Percentiles rank a stretch among this genome's conserved stretches.
These are phyloP conservation scores for Tragelaphus strepsiceros DNA, from an alignment of 2,113 vertebrate species.

Conservation along the genomic window DNA sequence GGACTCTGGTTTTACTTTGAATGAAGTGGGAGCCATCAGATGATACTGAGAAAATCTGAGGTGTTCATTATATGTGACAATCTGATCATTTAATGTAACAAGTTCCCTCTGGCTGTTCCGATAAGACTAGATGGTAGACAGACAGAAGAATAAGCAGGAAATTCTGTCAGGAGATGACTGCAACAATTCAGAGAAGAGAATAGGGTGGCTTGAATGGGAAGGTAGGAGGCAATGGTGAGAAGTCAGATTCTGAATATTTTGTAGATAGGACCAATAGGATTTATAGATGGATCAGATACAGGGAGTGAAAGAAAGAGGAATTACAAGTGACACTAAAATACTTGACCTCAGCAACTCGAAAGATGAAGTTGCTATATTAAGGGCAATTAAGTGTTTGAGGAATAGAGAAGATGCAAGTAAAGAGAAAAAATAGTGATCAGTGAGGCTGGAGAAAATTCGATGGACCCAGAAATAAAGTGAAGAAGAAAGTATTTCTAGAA, in stretches of 20 bases:
- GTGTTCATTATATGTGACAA: no score
- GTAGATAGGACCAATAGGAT: not conserved
- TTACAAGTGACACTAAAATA: not conserved
- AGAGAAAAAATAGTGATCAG: not conserved
- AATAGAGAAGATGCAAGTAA: not conserved
- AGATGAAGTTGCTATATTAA: not conserved
- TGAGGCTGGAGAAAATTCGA: not conserved
- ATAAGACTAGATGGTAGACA: not conserved
- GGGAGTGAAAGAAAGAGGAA: not conserved
- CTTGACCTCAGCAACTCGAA: not conserved
- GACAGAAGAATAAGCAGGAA: not conserved
- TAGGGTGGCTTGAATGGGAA: not conserved
- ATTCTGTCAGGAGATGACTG: not conserved
- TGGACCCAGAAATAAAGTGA: not conserved
- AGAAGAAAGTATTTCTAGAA: not conserved
- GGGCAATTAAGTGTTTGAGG: not conserved
- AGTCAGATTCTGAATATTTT: not conserved
- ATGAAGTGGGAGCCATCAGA: not conserved
- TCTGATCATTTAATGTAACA: not conserved
- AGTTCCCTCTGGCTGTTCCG: not conserved
- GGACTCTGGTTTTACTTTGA: not conserved
- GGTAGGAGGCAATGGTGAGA: not conserved
- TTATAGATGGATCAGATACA: not conserved
- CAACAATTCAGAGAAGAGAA: not conserved
- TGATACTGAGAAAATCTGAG: not conserved